A percentile compares a stretch with the other conserved stretches of the same genome.
Evolutionary conservation across 1,140 invertebrate genomes (phyloP).

Genomic region (Steinernema feltiae): DNA sequence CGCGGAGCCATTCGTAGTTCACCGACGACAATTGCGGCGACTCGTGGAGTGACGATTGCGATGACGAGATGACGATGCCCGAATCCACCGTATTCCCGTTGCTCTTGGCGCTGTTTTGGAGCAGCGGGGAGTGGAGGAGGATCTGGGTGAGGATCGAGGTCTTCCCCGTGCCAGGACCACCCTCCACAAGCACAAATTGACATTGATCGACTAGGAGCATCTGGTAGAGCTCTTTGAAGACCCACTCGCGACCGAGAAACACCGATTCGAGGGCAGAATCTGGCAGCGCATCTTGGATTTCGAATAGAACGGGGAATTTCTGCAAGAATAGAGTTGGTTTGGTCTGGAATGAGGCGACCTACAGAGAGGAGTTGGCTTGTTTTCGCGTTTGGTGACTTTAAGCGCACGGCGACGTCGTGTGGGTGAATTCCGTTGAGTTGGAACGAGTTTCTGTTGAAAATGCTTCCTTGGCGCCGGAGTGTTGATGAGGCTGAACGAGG

Average conservation of each 20-base stretch:
- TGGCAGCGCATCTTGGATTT: background rate
- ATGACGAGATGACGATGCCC: conserved; percentile 21
- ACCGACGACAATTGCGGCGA: conserved; percentile 15
- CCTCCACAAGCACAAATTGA: conserved; percentile 26
- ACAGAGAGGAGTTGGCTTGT: conserved; percentile 4
- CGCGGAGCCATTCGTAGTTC: conserved; percentile 34
- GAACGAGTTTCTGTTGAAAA: background rate
- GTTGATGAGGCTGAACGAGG: conserved; percentile 1
- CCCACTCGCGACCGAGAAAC: conserved; percentile 31
- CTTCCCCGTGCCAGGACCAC: conserved; percentile 24
- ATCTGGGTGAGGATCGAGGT: conserved; percentile 27
- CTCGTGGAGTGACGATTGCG: background rate
- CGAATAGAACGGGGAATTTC: background rate
- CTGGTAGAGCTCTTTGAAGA: conserved; percentile 32
- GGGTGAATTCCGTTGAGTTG: conserved; percentile 4
- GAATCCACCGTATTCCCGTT: conserved; percentile 27
- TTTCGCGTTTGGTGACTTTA: background rate
- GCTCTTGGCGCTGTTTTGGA: background rate
- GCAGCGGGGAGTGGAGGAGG: conserved; percentile 27
- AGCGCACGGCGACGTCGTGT: background rate
- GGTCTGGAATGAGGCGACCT: background rate
- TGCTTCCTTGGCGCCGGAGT: conserved; percentile 6
- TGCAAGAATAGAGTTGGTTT: background rate
- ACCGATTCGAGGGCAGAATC: conserved; percentile 16
- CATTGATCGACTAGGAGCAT: conserved; percentile 20